Percentiles rank a stretch among this genome's conserved stretches.
These are phyloP conservation scores for Nephotettix cincticeps DNA, from an alignment of 1,140 invertebrate species.

Conservation along the genomic window DNA sequence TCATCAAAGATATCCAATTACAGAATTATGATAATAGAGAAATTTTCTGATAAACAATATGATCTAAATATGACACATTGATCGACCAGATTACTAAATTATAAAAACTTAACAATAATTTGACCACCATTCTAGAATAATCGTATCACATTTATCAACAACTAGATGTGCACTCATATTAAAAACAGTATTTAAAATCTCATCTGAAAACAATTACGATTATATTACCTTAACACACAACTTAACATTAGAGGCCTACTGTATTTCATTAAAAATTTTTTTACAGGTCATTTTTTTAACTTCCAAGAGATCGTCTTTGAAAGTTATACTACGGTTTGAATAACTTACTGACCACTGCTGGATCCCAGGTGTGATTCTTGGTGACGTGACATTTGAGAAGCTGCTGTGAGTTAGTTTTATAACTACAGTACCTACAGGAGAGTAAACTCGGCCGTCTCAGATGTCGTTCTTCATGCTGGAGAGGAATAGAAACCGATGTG, in stretches of 20 bases:
- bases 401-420: background rate
- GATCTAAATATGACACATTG: too few relatives aligned
- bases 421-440: background rate
- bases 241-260: background rate
- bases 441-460: background rate
- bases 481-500: background rate
- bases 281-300: background rate
- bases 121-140: too few relatives aligned
- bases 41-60: too few relatives aligned
- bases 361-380: background rate
- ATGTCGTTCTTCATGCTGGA: background rate
- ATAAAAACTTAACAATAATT: too few relatives aligned
- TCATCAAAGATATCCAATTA: too few relatives aligned
- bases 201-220: background rate
- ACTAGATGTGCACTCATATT: background rate
- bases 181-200: background rate
- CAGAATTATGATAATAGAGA: too few relatives aligned
- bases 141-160: background rate
- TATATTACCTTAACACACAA: background rate
- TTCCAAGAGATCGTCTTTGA: background rate
- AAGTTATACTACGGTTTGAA: background rate
- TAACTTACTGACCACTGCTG: background rate
- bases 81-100: too few relatives aligned
- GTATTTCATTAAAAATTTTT: background rate
- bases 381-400: background rate